Conservation (phyloP, 2,888 invertebrate species). For the Lasioglossum figueresi region DNA sequence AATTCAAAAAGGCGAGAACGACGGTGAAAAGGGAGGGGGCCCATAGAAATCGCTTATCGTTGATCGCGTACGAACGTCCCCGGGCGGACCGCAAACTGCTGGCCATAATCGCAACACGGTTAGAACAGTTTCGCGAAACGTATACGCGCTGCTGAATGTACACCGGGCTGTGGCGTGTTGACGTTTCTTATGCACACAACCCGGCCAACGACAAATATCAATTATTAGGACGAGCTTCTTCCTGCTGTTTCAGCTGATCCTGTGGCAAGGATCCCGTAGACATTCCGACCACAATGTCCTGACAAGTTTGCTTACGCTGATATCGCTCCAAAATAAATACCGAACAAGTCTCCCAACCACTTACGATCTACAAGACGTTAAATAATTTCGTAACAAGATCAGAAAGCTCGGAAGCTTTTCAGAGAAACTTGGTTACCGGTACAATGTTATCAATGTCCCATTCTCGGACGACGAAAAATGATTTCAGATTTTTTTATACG, state of each 20-base stretch:
- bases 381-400: not conserved
- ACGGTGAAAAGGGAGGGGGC: slow-evolving; percentile 32
- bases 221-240: slow-evolving; percentile 53
- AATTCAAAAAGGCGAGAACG: slow-evolving; percentile 58
- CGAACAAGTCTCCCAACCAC: not conserved
- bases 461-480: not conserved
- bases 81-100: slow-evolving; percentile 71
- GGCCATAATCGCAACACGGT: slow-evolving; percentile 64
- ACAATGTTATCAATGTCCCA: too few species aligned
- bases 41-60: slow-evolving; percentile 68
- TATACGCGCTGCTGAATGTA: slow-evolving; percentile 33
- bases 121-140: slow-evolving; percentile 61
- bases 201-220: slow-evolving; percentile 59
- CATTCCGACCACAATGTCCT: slow-evolving; percentile 1
- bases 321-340: slow-evolving; percentile 1
- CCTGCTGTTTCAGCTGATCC: slow-evolving; percentile 10
- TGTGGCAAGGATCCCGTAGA: slow-evolving; percentile 6
- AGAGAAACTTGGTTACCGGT: not conserved
- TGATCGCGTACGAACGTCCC: slow-evolving; percentile 66
- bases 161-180: slow-evolving; percentile 49
- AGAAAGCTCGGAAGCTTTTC: not conserved
- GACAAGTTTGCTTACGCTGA: not conserved
- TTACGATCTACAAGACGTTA: not conserved
- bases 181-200: slow-evolving; percentile 47
- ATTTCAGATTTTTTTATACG: not conserved